Percentiles rank a stretch among this genome's conserved stretches.
Evolutionary conservation across 2,113 vertebrate species (phyloP).

Genomic region (Lichenostomus cassidix): DNA sequence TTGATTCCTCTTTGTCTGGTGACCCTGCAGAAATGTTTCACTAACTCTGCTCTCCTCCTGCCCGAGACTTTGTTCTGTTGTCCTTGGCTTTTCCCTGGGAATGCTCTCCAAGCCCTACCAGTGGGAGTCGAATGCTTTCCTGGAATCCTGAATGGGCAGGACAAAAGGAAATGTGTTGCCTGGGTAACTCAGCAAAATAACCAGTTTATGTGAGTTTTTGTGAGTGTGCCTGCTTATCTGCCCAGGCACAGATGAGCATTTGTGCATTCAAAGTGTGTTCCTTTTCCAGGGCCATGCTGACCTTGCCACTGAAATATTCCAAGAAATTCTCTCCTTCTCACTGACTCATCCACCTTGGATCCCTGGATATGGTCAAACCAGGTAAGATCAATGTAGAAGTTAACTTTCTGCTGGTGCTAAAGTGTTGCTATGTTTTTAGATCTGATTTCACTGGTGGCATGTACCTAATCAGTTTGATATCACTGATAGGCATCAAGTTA

Average conservation of each 20-base stretch:
- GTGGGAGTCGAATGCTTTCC: neutral
- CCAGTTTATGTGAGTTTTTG: neutral
- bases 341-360: neutral
- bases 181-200: neutral
- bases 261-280: neutral
- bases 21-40: neutral
- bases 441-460: neutral
- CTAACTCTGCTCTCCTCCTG: neutral
- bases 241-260: neutral
- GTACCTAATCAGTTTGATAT: neutral
- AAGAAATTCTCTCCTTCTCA: neutral
- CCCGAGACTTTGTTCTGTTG: neutral
- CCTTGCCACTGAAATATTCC: neutral
- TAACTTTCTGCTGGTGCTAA: neutral
- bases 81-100: neutral
- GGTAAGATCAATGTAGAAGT: neutral
- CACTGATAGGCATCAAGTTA: neutral
- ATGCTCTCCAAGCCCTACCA: neutral
- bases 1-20: constrained; percentile 2
- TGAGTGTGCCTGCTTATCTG: neutral
- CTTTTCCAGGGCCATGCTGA: neutral
- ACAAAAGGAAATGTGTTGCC: neutral
- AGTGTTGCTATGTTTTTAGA: neutral
- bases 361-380: neutral
- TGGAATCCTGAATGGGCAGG: constrained; percentile 5